Evolutionary conservation across 2,113 vertebrate species (phyloP), one percentile per base, ranked within the genome.

Genomic region (Balaenoptera acutorostrata): DNA sequence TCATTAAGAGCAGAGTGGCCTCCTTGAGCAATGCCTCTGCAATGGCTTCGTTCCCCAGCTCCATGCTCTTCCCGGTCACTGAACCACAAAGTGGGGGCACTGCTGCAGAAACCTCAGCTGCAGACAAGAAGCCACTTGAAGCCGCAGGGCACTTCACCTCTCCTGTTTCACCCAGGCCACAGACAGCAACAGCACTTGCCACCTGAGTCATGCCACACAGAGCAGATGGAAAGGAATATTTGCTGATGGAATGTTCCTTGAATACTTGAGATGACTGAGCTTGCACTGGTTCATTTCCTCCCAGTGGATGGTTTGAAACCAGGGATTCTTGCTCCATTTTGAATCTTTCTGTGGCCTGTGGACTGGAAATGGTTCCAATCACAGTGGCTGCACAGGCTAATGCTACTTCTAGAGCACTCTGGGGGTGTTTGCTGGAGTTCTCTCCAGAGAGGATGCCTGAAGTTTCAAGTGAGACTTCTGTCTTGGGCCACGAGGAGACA

Each of bases 311-410:
- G 39, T 97, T 71, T 2, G 29, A 61, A 14, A 96, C 88, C 5
- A 66, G 1, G 33, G 63, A 29, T 80, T 98, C 98, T 36, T 99
- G 99, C 72, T 99, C 99, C 74, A 83, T 33, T 46, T 98, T 95
- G 46, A 99, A 98, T 77, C 99, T 98, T 93, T 99, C 99, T 61
- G 99, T 98, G 93, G 99, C 98, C 95, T 99, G 99, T 8, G 99
- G 99, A 89, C 98, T 99, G 91, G 99, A 99, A 97, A 99, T 99
- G 64, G 99, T 99, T 95, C 99, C 99, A 75, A 99, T 99, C 81
- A 99, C 98, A 93, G 98, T 99, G 91, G 99, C 99, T 18, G 99
- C 99, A 97, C 99, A 99, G 31, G 99, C 99, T 94, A 99, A 97
- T 8, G 99, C 99, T 66, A 99, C 98, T 95, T 99, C 99, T 69